Percentiles rank a stretch among this genome's conserved stretches.
Evolutionary conservation across 1,140 invertebrate genomes (phyloP).

Genomic region (Trachelipus rathkii): DNA sequence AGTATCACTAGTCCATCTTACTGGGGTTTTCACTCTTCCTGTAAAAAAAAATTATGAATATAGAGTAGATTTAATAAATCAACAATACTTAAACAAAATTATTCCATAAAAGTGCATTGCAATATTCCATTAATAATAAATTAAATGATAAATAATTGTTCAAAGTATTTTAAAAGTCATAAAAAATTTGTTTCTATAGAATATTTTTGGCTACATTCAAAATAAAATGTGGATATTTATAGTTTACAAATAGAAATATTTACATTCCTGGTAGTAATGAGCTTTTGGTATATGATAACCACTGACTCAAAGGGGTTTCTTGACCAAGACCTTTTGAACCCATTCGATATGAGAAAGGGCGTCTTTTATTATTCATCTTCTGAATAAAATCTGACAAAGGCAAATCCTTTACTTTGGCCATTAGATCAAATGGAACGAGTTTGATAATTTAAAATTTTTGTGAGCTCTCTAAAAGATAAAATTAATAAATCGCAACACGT

Average conservation of each 20-base stretch:
- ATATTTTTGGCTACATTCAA: too few species aligned
- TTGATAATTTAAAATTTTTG: slow-evolving; percentile 28
- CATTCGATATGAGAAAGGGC: slow-evolving; percentile 68
- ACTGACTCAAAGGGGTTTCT: slow-evolving; percentile 83
- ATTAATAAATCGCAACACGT: too few species aligned
- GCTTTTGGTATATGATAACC: slow-evolving; percentile 79
- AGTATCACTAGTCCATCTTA: neutral
- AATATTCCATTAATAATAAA: too few species aligned
- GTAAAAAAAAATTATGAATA: neutral
- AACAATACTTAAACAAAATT: too few species aligned
- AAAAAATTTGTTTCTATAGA: too few species aligned
- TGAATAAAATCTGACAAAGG: slow-evolving; percentile 91
- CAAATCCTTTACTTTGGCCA: slow-evolving; percentile 91
- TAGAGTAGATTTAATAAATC: too few species aligned
- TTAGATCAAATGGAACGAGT: slow-evolving; percentile 78
- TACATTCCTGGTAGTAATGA: slow-evolving; percentile 45
- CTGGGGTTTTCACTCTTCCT: neutral
- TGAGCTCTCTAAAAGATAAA: slow-evolving; percentile 6
- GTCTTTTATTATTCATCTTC: slow-evolving; percentile 91
- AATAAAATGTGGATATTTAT: too few species aligned
- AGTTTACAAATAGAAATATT: neutral
- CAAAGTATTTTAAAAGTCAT: too few species aligned
- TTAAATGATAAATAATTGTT: too few species aligned
- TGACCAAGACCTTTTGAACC: slow-evolving; percentile 58
- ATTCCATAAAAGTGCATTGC: too few species aligned